Conservation (phyloP, 1,140 invertebrate species). For the Solenopsis invicta region DNA sequence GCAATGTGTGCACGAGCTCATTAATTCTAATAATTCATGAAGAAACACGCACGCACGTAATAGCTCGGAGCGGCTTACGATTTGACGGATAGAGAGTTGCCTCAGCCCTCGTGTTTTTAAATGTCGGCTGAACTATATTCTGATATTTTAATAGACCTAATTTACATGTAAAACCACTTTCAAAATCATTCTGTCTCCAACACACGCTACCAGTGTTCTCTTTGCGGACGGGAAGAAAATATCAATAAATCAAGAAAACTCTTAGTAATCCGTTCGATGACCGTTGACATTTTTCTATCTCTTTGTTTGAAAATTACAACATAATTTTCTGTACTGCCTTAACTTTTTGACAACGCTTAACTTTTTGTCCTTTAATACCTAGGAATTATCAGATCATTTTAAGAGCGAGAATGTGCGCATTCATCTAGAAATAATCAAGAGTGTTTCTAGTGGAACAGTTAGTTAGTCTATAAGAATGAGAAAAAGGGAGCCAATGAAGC, state of each 20-base stretch:
- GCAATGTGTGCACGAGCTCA: conserved; percentile 84
- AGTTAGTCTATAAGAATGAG: conserved; percentile 59
- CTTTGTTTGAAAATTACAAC: conserved; percentile 3
- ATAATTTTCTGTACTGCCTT: background rate
- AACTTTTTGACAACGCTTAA: background rate
- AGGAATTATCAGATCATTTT: background rate
- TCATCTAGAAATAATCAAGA: conserved; percentile 37
- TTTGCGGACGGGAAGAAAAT: background rate
- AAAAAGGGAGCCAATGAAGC: conserved; percentile 74
- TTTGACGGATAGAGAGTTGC: conserved; percentile 66
- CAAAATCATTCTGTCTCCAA: conserved; percentile 66
- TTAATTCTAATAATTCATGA: conserved; percentile 87
- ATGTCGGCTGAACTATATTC: conserved; percentile 72
- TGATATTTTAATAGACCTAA: conserved; percentile 83
- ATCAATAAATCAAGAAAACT: background rate
- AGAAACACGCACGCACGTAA: conserved; percentile 84
- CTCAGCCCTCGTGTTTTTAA: conserved; percentile 79
- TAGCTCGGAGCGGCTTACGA: conserved; percentile 75
- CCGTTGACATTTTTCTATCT: background rate
- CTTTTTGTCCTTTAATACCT: background rate
- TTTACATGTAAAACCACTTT: conserved; percentile 83
- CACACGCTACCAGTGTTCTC: background rate
- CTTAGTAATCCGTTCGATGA: background rate
- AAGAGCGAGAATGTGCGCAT: conserved; percentile 7
- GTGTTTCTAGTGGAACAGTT: conserved; percentile 48